These are phyloP conservation scores for Colostygia pectinataria DNA, from an alignment of 2,888 invertebrate genomes.

Conservation along the genomic window DNA sequence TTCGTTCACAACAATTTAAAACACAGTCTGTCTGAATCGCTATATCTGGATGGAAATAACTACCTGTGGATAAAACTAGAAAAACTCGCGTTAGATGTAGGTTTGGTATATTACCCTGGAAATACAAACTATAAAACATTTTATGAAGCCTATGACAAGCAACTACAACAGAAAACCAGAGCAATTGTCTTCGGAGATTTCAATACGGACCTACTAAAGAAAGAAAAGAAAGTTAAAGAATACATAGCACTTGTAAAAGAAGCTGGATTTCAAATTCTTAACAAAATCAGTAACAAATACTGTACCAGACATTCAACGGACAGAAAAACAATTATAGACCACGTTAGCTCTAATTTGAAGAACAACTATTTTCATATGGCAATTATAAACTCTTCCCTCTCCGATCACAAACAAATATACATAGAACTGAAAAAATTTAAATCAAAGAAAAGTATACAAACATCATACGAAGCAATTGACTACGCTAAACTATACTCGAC, in stretches of 20 bases:
- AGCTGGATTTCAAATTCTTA: neutral
- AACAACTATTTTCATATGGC: neutral
- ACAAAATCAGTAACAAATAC: conserved; percentile 10
- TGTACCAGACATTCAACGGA: too few species aligned
- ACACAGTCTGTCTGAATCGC: too few species aligned
- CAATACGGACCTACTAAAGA: conserved; percentile 17
- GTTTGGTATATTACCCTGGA: neutral
- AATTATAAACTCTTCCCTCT: neutral
- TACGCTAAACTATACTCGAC: too few species aligned
- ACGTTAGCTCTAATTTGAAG: too few species aligned
- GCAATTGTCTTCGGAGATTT: too few species aligned
- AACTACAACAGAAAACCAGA: conserved; percentile 1
- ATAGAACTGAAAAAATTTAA: too few species aligned
- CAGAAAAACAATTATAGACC: too few species aligned
- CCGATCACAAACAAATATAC: neutral
- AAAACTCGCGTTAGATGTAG: conserved; percentile 14
- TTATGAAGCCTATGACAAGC: neutral
- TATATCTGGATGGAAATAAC: neutral
- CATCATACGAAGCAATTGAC: too few species aligned
- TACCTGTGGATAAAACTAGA: conserved; percentile 11
- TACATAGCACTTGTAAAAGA: neutral
- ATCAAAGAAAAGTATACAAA: too few species aligned
- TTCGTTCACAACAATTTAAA: too few species aligned
- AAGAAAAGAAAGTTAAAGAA: conserved; percentile 7
- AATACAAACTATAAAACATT: too few species aligned